Evolutionary conservation across 2,797 vertebrate species (phyloP).

Genomic region (Petrocephalus sullivani): DNA sequence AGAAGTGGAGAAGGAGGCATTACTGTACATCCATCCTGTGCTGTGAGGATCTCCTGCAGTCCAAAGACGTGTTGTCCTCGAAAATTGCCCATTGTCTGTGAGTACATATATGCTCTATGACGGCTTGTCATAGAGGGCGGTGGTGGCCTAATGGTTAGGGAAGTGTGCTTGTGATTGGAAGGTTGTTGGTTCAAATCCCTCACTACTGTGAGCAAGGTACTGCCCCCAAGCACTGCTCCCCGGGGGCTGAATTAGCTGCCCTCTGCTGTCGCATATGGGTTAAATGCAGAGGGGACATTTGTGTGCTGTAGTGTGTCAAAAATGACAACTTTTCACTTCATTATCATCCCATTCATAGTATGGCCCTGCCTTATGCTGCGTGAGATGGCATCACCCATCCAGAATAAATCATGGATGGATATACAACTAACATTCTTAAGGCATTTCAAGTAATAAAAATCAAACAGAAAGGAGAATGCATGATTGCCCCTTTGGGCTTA

Average conservation of each 20-base stretch:
- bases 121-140: neutral
- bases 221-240: too few relatives aligned
- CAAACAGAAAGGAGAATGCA: neutral
- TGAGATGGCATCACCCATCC: neutral
- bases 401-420: neutral
- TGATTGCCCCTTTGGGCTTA: neutral
- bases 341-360: neutral
- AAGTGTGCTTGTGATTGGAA: too few relatives aligned
- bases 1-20: neutral
- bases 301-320: too few relatives aligned
- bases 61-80: neutral
- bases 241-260: too few relatives aligned
- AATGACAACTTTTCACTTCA: neutral
- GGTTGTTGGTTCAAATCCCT: too few relatives aligned
- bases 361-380: neutral
- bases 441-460: neutral
- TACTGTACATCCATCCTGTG: neutral
- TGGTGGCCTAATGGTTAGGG: too few relatives aligned
- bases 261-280: too few relatives aligned
- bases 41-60: neutral
- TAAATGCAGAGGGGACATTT: too few relatives aligned
- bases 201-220: too few relatives aligned
- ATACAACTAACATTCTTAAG: neutral
- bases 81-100: neutral
- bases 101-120: neutral